Conservation (phyloP, 2,797 vertebrate species). For the Cheirogaleus major region DNA sequence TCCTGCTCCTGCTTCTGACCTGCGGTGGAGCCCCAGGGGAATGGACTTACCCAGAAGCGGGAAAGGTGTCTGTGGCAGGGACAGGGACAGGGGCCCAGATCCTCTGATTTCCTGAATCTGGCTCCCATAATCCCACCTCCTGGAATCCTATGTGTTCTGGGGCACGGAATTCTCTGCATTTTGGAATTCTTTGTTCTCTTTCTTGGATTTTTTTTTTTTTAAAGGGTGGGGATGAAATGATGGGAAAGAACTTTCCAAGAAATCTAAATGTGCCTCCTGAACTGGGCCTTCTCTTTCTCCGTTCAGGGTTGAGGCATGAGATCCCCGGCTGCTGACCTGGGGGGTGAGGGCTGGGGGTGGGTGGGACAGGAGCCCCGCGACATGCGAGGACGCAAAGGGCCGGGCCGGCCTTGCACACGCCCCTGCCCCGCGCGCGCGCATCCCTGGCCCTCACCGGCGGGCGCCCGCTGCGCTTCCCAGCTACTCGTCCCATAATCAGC, state of each 20-base stretch:
- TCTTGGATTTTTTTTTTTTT: not conserved
- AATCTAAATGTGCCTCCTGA: not conserved
- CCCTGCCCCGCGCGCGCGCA: accelerated
- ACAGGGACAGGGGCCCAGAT: not conserved
- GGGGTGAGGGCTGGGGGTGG: too few species aligned
- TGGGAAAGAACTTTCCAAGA: not conserved
- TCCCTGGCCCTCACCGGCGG: not conserved
- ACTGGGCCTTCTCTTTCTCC: not conserved
- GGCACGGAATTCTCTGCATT: not conserved
- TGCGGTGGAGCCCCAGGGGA: accelerated
- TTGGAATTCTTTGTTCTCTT: not conserved
- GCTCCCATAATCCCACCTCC: not conserved
- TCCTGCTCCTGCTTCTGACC: too few species aligned
- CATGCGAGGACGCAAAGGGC: accelerated
- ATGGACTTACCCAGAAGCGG: not conserved
- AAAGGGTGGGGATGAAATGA: not conserved
- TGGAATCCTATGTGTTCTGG: not conserved
- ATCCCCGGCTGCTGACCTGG: not conserved
- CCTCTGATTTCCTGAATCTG: not conserved
- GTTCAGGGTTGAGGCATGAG: not conserved
- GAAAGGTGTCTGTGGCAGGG: too few species aligned
- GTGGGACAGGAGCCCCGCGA: accelerated
- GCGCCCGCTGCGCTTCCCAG: not conserved
- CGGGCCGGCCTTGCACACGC: accelerated
- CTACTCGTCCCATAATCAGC: slow-evolving; percentile 57